Base-by-base conservation (phyloP, 1,140 invertebrate genomes). In the Drosophila burlai region DNA sequence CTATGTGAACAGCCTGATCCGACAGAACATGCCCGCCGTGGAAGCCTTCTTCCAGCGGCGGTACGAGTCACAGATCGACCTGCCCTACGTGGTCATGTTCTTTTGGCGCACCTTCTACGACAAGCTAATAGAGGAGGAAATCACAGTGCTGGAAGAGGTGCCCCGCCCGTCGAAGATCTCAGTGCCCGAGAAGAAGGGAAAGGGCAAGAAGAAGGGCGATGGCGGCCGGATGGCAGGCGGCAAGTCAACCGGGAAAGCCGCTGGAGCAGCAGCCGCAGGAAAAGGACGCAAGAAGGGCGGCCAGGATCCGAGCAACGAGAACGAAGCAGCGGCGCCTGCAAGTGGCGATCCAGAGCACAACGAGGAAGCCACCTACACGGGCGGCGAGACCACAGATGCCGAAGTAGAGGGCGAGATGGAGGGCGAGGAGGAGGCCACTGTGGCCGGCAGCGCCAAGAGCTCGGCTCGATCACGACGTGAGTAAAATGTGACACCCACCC, bases 41-140 rank as follows among this genome's bases (percentile, higher is more conserved):
- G 49, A 83, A 0, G n/a, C 91, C 77, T 83, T 94, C 92, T 85
- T 93, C 82, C 61, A 91, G 68, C 78, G 79, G 62, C 59, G 93
- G 93, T 84, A 93, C 77, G 61, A 93, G 76, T 89, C 81, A 31
- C 86, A 93, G 21, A 89, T 81, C 3, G 87, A 94, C 81, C 89
- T 94, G 9, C 89, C 93, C 21, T 93, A 81, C 38, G 93, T 94
- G 43, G 74, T 94, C 16, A 74, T 95, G 64, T 94, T 93, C 52
- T 93, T 95, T 64, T 95, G 95, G 84, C 94, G 94, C 76, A 95
- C 94, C 1, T 94, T 93, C 64, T 93, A 93, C 58, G 94, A 93
- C 63, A 93, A 94, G 81, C 82, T 94, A 7, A 77, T 94, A 29
- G 94, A 95, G 76, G 94, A 95, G 83, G 94, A 95, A 91, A 92